These are phyloP conservation scores for Esox niger DNA, from an alignment of 2,113 vertebrate species.

Conservation along the genomic window DNA sequence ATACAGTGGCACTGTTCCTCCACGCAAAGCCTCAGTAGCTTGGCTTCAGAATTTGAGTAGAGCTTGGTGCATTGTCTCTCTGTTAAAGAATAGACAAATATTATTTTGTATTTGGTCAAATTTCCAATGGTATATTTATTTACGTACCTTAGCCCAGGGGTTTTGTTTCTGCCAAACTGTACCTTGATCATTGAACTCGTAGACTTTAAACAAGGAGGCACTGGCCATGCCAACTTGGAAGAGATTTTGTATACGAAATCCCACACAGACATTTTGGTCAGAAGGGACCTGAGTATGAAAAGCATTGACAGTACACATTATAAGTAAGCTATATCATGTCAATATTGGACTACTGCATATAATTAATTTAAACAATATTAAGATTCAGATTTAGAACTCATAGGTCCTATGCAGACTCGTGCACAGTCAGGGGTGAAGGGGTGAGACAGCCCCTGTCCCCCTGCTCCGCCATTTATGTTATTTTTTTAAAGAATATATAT, in stretches of 20 bases:
- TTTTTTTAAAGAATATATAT: no score
- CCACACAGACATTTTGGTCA: slow-evolving; percentile 70
- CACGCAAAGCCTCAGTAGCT: background rate
- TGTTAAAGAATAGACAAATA: background rate
- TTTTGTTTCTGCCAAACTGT: background rate
- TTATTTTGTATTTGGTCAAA: no score
- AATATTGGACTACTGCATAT: background rate
- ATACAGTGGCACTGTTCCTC: slow-evolving; percentile 1
- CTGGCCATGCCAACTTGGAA: slow-evolving; percentile 74
- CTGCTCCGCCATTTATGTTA: no score
- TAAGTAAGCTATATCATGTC: background rate
- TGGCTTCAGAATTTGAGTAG: background rate
- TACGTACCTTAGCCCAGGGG: background rate
- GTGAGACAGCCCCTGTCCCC: no score
- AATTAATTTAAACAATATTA: background rate
- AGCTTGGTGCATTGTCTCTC: background rate
- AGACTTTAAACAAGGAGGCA: slow-evolving; percentile 78
- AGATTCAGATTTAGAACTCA: no score
- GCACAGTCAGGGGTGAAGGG: no score
- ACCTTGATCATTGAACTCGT: slow-evolving; percentile 80
- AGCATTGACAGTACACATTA: background rate
- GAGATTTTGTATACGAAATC: slow-evolving; percentile 73
- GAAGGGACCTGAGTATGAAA: slow-evolving; percentile 72
- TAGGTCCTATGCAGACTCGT: no score
- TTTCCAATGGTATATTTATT: no score